Base-by-base conservation (phyloP, 2,113 vertebrate species). In the Austrofundulus limnaeus region DNA sequence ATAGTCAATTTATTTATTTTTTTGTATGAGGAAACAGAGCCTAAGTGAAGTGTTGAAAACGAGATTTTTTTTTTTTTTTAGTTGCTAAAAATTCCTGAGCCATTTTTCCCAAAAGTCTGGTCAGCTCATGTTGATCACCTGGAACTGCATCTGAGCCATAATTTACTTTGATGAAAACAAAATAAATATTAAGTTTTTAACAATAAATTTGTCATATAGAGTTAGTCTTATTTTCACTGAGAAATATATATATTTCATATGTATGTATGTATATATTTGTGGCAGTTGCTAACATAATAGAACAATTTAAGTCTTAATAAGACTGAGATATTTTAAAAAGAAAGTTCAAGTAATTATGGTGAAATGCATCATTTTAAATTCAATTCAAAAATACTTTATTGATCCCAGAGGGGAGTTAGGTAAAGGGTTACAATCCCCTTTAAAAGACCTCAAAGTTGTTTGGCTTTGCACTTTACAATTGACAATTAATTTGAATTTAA, bases 61-160 rank as follows among this genome's bases (percentile, higher is more conserved):
- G 14, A 21, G 24, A 72, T 21, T 45, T 12, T n/a, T n/a, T n/a
- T n/a, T n/a, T n/a, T 21, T 45, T 12, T 45, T 58, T 16, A 55
- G 54, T 72, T 24, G 57, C 25, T 48, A 24, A 31, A 3, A 28
- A 9, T 0, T 46, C 37, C 72, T 77, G 71, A 68, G 68, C 72
- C 81, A 69, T 52, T 20, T 17, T 16, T 48, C 56, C 61, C 60
- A 51, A 46, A 37, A 14, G 53, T 70, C 46, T 66, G 71, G 46
- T 88, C 75, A 76, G 82, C 83, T 81, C 83, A 75, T 43, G 63
- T 83, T 43, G 61, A 78, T 81, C 85, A 72, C 88, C 89, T 88
- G 76, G 81, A 88, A 85, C 89, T 92, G 90, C 87, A 85, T 89
- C 89, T 92, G 92, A 92, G 92, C 91, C 92, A 92, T 91, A 86